Conservation (phyloP, 2,113 vertebrate genomes). For the Thalassarche chlororhynchos region DNA sequence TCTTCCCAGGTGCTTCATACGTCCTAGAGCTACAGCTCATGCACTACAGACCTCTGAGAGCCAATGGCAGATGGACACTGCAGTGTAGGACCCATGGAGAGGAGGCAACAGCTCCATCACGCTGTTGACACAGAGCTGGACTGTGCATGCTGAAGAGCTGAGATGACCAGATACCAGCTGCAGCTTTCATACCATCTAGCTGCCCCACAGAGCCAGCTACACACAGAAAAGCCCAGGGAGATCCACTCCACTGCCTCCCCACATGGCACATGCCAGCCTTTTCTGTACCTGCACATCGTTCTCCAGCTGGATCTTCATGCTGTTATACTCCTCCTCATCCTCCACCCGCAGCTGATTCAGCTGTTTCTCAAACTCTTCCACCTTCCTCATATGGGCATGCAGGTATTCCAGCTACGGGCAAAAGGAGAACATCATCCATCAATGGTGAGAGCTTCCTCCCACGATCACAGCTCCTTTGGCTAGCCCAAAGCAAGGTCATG, state of each 20-base stretch:
- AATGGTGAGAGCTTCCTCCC: neutral
- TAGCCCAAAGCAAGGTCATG: neutral
- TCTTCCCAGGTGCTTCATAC: neutral
- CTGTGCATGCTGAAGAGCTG: neutral
- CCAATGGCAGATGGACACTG: neutral
- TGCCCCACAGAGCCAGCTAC: neutral
- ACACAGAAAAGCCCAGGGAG: neutral
- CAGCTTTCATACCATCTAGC: neutral
- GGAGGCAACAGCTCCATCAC: neutral
- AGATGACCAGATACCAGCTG: neutral
- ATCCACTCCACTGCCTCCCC: neutral
- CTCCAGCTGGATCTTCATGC: conserved; percentile 73
- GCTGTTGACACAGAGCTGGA: too few relatives aligned
- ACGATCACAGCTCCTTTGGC: neutral
- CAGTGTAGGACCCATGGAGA: neutral
- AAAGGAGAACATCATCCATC: neutral
- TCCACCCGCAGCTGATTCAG: conserved; percentile 71
- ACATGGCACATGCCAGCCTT: rapidly evolving
- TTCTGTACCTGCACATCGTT: conserved; percentile 78
- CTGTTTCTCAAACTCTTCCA: conserved; percentile 76
- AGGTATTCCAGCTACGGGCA: conserved; percentile 76
- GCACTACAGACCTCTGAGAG: neutral
- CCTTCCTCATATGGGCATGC: conserved; percentile 60
- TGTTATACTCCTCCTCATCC: conserved; percentile 71
- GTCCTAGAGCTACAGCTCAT: neutral